phyloP scores from a whole-genome alignment of 2,888 invertebrate genomes.

The Volucella inflata region DNA sequence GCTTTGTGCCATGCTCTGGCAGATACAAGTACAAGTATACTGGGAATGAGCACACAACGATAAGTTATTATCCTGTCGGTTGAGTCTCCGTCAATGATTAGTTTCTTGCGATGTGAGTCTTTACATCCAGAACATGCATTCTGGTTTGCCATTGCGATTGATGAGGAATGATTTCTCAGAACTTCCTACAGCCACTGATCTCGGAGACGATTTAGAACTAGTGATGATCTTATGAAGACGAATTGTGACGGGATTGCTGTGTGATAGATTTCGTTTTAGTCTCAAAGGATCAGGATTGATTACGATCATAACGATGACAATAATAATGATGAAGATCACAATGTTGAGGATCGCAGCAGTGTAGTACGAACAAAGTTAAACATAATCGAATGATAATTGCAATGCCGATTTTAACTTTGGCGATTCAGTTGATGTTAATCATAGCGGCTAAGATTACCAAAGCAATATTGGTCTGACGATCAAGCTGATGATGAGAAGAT shows the following conservation, averaged over 20 bases:
- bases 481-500: too few species aligned
- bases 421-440: too few species aligned
- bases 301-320: too few species aligned
- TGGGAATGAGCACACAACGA: constrained; percentile 56
- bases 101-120: constrained; percentile 58
- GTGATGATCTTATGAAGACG: constrained; percentile 38
- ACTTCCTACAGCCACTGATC: constrained; percentile 56
- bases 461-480: too few species aligned
- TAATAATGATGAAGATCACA: too few species aligned
- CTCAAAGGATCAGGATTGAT: not conserved
- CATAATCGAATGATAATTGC: too few species aligned
- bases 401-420: too few species aligned
- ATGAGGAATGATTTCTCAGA: constrained; percentile 62
- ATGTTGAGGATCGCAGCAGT: too few species aligned
- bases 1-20: not conserved
- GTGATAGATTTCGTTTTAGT: not conserved
- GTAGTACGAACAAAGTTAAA: too few species aligned
- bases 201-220: constrained; percentile 18
- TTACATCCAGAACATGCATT: constrained; percentile 47
- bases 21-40: not conserved
- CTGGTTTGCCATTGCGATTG: constrained; percentile 43
- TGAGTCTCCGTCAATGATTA: constrained; percentile 66
- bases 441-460: too few species aligned
- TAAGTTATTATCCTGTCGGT: constrained; percentile 73
- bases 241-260: constrained; percentile 10